Evolutionary conservation across 2,797 vertebrate genomes (phyloP).

Genomic region (Ispidina picta): DNA sequence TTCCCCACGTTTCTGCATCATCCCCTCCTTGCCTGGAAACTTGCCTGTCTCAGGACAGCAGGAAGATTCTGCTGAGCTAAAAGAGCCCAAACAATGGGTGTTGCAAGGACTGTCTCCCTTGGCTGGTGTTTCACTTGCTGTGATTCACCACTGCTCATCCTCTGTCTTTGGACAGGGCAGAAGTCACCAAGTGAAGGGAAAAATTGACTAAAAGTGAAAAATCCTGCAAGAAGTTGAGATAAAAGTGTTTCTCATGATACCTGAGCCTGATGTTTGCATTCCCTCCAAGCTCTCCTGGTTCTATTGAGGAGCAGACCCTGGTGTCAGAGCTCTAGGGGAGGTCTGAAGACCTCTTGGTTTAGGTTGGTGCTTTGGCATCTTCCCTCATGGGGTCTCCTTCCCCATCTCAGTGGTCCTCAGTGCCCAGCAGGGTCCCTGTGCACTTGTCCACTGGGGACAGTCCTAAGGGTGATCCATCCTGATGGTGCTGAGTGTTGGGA

Average conservation of each 20-base stretch:
- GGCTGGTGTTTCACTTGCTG: not conserved
- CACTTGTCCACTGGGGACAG: not conserved
- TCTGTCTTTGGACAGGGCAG: not conserved
- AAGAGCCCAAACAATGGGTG: not conserved
- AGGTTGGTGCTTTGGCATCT: not conserved
- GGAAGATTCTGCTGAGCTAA: not conserved
- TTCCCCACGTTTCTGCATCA: not conserved
- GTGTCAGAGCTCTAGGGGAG: not conserved
- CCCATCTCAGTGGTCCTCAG: not conserved
- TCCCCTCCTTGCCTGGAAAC: not conserved
- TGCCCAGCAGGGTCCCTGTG: not conserved
- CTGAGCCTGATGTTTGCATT: not conserved
- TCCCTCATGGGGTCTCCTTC: not conserved
- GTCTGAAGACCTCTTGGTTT: not conserved
- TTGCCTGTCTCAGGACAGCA: not conserved
- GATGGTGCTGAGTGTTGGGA: not conserved
- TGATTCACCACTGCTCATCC: not conserved
- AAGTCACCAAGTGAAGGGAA: not conserved
- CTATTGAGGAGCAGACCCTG: not conserved
- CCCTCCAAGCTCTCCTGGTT: not conserved
- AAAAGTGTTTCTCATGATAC: not conserved
- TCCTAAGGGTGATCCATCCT: not conserved
- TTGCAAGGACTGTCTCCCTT: not conserved
- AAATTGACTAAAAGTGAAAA: not conserved
- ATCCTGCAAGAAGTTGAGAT: not conserved